phyloP scores from a whole-genome alignment of 2,113 vertebrate genomes.

The Anarrhichthys ocellatus region DNA sequence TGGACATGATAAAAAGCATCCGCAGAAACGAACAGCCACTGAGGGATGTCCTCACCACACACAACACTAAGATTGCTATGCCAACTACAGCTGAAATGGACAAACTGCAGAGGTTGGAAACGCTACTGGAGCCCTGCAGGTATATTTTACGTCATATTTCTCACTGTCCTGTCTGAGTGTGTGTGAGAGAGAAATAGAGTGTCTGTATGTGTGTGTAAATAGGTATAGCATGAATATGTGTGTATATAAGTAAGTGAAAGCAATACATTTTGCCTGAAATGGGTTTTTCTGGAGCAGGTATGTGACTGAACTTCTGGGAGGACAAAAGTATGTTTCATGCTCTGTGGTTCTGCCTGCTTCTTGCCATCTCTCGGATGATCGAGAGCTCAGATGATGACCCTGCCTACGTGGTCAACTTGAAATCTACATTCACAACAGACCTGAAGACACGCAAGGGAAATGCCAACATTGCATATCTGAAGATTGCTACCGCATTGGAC shows the following conservation, averaged over 20 bases:
- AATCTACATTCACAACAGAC: too few relatives aligned
- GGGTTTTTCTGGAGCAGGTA: too few relatives aligned
- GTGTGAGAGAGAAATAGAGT: too few relatives aligned
- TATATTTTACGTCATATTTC: neutral
- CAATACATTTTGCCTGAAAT: too few relatives aligned
- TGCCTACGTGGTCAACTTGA: too few relatives aligned
- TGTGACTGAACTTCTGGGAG: slow-evolving; percentile 13
- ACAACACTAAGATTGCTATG: neutral
- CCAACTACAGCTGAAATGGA: neutral
- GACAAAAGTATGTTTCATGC: slow-evolving; percentile 29
- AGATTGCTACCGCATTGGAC: too few relatives aligned
- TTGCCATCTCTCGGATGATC: neutral
- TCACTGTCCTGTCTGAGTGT: too few relatives aligned
- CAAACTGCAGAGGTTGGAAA: neutral
- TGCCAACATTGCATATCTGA: too few relatives aligned
- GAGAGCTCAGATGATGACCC: slow-evolving; percentile 9
- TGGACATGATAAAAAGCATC: neutral
- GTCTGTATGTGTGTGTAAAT: too few relatives aligned
- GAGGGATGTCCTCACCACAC: neutral
- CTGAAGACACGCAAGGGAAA: too few relatives aligned
- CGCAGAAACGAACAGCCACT: neutral
- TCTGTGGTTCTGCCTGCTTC: slow-evolving; percentile 13
- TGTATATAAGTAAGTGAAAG: too few relatives aligned
- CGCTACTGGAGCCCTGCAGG: neutral
- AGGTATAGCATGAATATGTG: too few relatives aligned